These are phyloP conservation scores for Ceryle rudis DNA, from an alignment of 2,797 vertebrate species.

Conservation along the genomic window DNA sequence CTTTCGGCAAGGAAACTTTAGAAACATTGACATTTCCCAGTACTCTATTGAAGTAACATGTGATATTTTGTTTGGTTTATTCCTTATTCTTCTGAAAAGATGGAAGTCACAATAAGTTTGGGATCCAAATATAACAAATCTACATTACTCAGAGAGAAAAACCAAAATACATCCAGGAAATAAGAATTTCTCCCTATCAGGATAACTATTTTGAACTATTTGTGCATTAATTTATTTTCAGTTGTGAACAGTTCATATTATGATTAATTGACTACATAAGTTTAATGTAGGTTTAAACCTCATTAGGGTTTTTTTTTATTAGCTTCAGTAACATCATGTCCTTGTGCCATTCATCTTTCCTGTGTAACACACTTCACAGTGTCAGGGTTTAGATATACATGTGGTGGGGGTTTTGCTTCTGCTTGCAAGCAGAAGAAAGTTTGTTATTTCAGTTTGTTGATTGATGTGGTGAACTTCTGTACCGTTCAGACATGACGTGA, in stretches of 20 bases:
- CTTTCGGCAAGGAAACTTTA: constrained; percentile 4
- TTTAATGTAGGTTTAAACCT: not conserved
- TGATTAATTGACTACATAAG: not conserved
- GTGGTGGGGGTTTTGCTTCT: not conserved
- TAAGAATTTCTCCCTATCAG: not conserved
- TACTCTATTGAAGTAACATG: not conserved
- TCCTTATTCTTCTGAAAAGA: not conserved
- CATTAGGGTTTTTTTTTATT: accelerated
- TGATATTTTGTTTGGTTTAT: not conserved
- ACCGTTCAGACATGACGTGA: not conserved
- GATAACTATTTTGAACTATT: not conserved
- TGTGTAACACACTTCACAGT: not conserved
- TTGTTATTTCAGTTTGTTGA: not conserved
- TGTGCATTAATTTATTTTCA: not conserved
- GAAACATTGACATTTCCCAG: constrained; percentile 31
- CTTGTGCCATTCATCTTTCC: not conserved
- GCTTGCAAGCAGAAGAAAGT: not conserved
- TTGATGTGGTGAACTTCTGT: not conserved
- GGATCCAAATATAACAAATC: constrained; percentile 23
- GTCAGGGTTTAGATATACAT: not conserved
- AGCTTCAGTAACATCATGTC: not conserved
- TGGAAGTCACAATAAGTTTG: not conserved
- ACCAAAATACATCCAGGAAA: not conserved
- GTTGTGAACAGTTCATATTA: not conserved
- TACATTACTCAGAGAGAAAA: not conserved